Percentiles rank a stretch among this genome's conserved stretches.
These are phyloP conservation scores for Sarcophaga subvicina DNA, from an alignment of 2,888 invertebrate genomes.

Conservation along the genomic window DNA sequence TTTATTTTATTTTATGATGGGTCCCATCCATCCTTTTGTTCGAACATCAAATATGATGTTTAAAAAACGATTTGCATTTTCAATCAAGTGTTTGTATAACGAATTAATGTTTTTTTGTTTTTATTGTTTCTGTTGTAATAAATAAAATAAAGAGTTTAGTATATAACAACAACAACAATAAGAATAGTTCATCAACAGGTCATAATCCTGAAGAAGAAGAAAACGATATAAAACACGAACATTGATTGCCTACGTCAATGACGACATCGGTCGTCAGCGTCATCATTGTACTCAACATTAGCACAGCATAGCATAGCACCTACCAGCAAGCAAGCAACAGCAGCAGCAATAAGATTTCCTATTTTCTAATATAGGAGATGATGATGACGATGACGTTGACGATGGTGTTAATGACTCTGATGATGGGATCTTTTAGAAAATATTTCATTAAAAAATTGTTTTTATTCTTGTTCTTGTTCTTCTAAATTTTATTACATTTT, in stretches of 20 bases:
- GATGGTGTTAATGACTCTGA: slow-evolving; percentile 64
- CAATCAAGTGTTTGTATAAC: slow-evolving; percentile 65
- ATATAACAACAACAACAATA: slow-evolving; percentile 12
- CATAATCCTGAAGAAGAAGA: neutral
- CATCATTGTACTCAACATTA: slow-evolving; percentile 24
- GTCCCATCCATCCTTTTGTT: slow-evolving; percentile 4
- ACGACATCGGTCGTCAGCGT: neutral
- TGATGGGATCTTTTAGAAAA: slow-evolving; percentile 64
- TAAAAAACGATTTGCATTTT: slow-evolving; percentile 67
- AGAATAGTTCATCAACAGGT: neutral
- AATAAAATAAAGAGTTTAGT: slow-evolving; percentile 51
- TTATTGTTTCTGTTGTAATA: slow-evolving; percentile 51
- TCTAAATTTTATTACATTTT: slow-evolving; percentile 40
- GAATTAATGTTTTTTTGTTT: slow-evolving; percentile 40
- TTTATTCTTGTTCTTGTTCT: slow-evolving; percentile 9
- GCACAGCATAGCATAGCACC: neutral
- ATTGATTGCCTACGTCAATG: neutral
- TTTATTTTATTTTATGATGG: slow-evolving; percentile 27
- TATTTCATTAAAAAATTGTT: slow-evolving; percentile 60
- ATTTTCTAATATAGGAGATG: neutral
- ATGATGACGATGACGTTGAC: neutral
- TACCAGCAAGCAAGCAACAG: neutral
- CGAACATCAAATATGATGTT: slow-evolving; percentile 25
- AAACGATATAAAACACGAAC: slow-evolving; percentile 14
- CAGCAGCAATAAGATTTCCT: neutral